Evolutionary conservation across 2,797 vertebrate species (phyloP).

Genomic region (Anguilla marmorata): DNA sequence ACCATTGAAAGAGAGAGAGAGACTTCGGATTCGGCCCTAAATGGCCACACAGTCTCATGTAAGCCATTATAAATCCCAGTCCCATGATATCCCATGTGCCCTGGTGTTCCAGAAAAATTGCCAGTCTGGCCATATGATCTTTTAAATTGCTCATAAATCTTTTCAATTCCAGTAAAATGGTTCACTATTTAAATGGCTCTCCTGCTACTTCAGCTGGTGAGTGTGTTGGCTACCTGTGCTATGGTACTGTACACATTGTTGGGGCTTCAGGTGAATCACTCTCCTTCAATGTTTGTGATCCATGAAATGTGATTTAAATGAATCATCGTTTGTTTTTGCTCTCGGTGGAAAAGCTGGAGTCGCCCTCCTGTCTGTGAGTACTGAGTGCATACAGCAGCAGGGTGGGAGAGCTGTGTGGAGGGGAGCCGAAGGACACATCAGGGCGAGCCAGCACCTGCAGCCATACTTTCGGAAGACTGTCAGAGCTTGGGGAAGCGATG

Average conservation of each 20-base stretch:
- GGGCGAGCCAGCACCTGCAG: not conserved
- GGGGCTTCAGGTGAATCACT: not conserved
- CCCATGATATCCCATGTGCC: too few relatives aligned
- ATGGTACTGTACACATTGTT: not conserved
- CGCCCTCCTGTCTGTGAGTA: slow-evolving; percentile 18
- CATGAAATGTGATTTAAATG: too few relatives aligned
- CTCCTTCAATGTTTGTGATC: not conserved
- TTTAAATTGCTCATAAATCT: too few relatives aligned
- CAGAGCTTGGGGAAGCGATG: slow-evolving; percentile 17
- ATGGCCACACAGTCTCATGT: too few relatives aligned
- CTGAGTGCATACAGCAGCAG: not conserved
- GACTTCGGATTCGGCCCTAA: too few relatives aligned
- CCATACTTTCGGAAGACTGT: not conserved
- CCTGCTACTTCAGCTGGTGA: not conserved
- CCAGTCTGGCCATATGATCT: not conserved
- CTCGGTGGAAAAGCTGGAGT: not conserved
- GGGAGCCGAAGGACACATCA: not conserved
- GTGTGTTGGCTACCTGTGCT: not conserved
- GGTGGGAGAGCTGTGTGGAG: not conserved
- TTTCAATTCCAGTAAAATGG: not conserved
- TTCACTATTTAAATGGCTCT: not conserved
- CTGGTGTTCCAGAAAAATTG: too few relatives aligned
- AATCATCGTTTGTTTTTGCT: too few relatives aligned
- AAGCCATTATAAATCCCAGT: too few relatives aligned
- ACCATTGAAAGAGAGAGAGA: too few relatives aligned